phyloP scores from a whole-genome alignment of 2,888 invertebrate species.

The Biston stratarius region DNA sequence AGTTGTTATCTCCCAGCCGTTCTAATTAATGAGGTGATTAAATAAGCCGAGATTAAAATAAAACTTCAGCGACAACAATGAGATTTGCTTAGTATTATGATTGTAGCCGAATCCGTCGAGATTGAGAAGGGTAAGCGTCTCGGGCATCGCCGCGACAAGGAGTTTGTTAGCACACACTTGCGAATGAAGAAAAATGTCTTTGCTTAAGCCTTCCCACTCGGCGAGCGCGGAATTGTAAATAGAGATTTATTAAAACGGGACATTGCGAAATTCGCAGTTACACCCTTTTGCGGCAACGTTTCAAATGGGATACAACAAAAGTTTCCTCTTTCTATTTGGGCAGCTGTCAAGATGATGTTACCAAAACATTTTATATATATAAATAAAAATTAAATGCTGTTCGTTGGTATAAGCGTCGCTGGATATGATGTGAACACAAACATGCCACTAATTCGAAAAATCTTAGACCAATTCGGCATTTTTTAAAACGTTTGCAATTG shows the following conservation, averaged over 20 bases:
- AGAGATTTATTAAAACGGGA: slow-evolving; percentile 85
- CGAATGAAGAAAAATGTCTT: slow-evolving; percentile 85
- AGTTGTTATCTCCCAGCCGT: slow-evolving; percentile 40
- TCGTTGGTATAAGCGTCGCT: too few relatives aligned
- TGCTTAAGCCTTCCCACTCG: slow-evolving; percentile 82
- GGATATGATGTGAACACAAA: too few relatives aligned
- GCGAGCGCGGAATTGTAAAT: slow-evolving; percentile 79
- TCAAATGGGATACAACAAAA: slow-evolving; percentile 57
- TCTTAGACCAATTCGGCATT: too few relatives aligned
- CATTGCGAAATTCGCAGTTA: slow-evolving; percentile 72
- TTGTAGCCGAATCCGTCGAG: slow-evolving; percentile 67
- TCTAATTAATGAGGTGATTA: slow-evolving; percentile 48
- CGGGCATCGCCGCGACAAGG: slow-evolving; percentile 62
- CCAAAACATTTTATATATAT: slow-evolving; percentile 35
- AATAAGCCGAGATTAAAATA: slow-evolving; percentile 57
- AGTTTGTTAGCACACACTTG: slow-evolving; percentile 80
- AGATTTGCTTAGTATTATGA: slow-evolving; percentile 56
- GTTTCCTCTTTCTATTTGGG: slow-evolving; percentile 56
- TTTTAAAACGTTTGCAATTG: too few relatives aligned
- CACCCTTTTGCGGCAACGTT: slow-evolving; percentile 62
- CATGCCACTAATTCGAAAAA: too few relatives aligned
- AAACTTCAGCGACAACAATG: slow-evolving; percentile 51
- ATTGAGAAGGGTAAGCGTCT: slow-evolving; percentile 73
- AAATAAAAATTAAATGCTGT: too few relatives aligned
- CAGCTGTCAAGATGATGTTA: slow-evolving; percentile 41